These are phyloP conservation scores for Corvus moneduloides DNA, from an alignment of 2,113 vertebrate genomes.

Conservation along the genomic window DNA sequence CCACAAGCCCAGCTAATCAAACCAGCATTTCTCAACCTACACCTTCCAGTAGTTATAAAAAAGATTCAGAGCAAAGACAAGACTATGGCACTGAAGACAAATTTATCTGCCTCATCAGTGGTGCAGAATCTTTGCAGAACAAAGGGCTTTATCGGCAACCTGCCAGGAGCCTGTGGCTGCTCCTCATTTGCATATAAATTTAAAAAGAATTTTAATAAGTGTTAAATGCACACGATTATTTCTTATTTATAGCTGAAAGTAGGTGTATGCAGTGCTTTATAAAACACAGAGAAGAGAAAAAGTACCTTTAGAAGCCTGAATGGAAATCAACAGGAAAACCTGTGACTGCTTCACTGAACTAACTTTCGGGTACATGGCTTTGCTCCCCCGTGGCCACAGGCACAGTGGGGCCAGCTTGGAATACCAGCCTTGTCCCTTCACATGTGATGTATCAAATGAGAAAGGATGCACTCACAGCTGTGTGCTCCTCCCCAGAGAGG, in stretches of 20 bases:
- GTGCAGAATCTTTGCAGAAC: slow-evolving; percentile 37
- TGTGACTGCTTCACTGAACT: neutral
- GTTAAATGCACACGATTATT: slow-evolving; percentile 53
- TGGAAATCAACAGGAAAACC: neutral
- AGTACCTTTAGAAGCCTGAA: slow-evolving; percentile 19
- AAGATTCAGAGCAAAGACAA: slow-evolving; percentile 61
- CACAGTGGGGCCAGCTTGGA: neutral
- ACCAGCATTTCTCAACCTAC: slow-evolving; percentile 67
- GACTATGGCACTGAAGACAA: slow-evolving; percentile 56
- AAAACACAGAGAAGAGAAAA: neutral
- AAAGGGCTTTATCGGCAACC: slow-evolving; percentile 56
- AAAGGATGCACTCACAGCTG: neutral
- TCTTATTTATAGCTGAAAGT: slow-evolving; percentile 62
- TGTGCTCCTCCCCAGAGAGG: neutral
- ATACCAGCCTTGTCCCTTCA: neutral
- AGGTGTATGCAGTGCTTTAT: neutral
- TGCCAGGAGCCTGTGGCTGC: slow-evolving; percentile 63
- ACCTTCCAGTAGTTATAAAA: slow-evolving; percentile 58
- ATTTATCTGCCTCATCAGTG: slow-evolving; percentile 65
- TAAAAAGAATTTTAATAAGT: slow-evolving; percentile 68
- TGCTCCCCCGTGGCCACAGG: neutral
- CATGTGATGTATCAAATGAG: neutral
- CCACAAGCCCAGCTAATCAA: slow-evolving; percentile 66
- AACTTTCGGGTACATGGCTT: neutral
- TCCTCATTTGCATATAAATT: slow-evolving; percentile 65